Base-by-base conservation (phyloP, 2,113 vertebrate species). In the Paracanthobrama guichenoti region DNA sequence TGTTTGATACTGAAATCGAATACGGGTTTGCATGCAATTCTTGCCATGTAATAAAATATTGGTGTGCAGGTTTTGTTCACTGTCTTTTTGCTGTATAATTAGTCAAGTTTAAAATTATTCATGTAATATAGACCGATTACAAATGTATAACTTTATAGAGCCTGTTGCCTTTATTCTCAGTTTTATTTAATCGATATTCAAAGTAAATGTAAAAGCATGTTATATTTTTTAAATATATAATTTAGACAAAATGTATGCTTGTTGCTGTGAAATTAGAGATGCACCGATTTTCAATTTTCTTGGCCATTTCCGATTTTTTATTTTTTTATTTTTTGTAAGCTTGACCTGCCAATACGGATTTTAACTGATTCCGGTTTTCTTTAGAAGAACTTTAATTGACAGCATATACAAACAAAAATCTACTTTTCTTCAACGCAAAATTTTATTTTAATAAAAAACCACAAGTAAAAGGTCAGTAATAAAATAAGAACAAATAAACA, bases 1-100 rank as follows among this genome's bases (percentile, higher is more conserved):
- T 24, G 57, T 72, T 72, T 46, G 69, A 72, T 72, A 46, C 42
- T 72, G 69, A 72, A 72, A 72, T 72, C 12, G 6, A 16, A 46
- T 72, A 46, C 7, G 13, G 42, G n/a, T 46, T 72, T 46, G 42
- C 42, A 8, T 12, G 39, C n/a, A 12, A 46, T 46, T 46, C 12
- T 72, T 46, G 2, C 24, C 8, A 73, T 48, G 12, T 16, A 73
- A 73, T 73, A 26, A 48, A 26, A 73, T 48, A 73, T 16, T 3
- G 26, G 71, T 26, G 42, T 73, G 42, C 42, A n/a, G 39, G 69
- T 14, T 46, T n/a, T 46, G 11, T 72, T 46, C 20, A 12, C 42
- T 12, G 1, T 48, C 12, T 73, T 8, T n/a, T 6, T 73, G 12
- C 22, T 48, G 6, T 44, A 73, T 26, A 46, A 24, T 72, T 69